Evolutionary conservation across 2,113 vertebrate genomes (phyloP), one percentile per base, ranked within the genome.

Genomic region (Narcine bancroftii): DNA sequence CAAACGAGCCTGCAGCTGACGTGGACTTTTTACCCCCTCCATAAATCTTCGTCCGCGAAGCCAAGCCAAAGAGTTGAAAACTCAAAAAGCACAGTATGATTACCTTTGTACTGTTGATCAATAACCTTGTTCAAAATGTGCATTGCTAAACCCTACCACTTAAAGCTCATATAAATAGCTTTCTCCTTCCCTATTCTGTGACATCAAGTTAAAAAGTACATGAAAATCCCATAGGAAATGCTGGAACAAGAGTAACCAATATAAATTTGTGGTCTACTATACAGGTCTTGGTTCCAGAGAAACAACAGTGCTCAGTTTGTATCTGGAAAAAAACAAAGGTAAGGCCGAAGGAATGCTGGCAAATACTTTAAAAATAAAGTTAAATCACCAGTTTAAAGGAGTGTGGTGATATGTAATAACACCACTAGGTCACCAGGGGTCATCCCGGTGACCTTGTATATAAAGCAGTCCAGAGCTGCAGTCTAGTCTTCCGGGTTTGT

Each of bases 81-180:
- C 60, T 89, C 87, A 66, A 91, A 10, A 42, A 2, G 63, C 63
- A 45, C 63, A 69, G 69, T 42, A 45, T 42, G 9, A 91, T 91
- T 91, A 69, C 39, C 39, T 69, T 65, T 91, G 63, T 45, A 65
- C 36, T 69, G 11, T 29, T 66, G 87, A 91, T 91, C 45, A 91
- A 91, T 91, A 91, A 47, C 39, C 36, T 89, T 66, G 24, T 66
- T 17, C 63, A 9, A 45, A 91, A 69, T 45, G 63, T 91, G 87
- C 60, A 69, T 24, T 69, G 63, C 56, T 69, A 91, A 91, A 42
- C 87, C 26, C 9, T 33, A 65, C 29, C 42, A 69, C 66, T 91
- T 91, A 65, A 91, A 9, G 33, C 26, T 24, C 24, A 39, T 26
- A 69, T 91, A 69, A 69, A 26, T 42, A 91, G 87, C 39, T 69